Conservation (phyloP, 1,140 invertebrate genomes). For the Stratiolaelaps scimitus region DNA sequence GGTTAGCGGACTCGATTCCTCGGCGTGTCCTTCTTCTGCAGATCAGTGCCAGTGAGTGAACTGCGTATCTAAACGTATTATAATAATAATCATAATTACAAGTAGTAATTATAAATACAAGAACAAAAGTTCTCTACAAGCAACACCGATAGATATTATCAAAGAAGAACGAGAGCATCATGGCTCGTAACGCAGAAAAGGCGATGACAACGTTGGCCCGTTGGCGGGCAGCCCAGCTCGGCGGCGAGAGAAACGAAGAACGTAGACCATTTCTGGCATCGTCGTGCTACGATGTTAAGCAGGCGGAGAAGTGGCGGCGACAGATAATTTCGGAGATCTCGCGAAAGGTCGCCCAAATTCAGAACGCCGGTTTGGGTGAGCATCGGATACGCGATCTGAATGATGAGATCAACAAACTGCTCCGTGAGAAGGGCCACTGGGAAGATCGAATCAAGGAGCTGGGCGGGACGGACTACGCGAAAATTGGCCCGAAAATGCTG, state of each 20-base stretch:
- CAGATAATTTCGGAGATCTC: slow-evolving; percentile 94
- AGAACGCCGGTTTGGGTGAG: slow-evolving; percentile 95
- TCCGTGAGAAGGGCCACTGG: slow-evolving; percentile 89
- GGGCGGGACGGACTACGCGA: slow-evolving; percentile 85
- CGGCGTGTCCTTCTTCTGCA: too few species aligned
- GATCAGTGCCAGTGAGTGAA: too few species aligned
- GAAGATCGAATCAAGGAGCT: slow-evolving; percentile 87
- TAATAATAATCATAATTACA: too few species aligned
- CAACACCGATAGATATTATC: neutral
- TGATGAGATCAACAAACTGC: slow-evolving; percentile 97
- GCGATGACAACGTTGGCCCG: slow-evolving; percentile 80
- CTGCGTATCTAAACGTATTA: too few species aligned
- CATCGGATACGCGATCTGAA: slow-evolving; percentile 94
- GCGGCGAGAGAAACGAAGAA: slow-evolving; percentile 51
- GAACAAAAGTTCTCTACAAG: too few species aligned
- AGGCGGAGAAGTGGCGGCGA: slow-evolving; percentile 86
- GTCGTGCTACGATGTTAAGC: slow-evolving; percentile 73
- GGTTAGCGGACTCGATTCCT: too few species aligned
- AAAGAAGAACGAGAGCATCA: slow-evolving; percentile 6
- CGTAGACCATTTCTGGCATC: slow-evolving; percentile 80
- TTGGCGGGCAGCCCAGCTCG: slow-evolving; percentile 82
- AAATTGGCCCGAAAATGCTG: slow-evolving; percentile 80
- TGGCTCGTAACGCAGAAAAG: slow-evolving; percentile 49
- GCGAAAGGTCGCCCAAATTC: slow-evolving; percentile 97
- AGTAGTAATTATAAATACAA: too few species aligned